Percentiles rank a stretch among this genome's conserved stretches.
phyloP scores from a whole-genome alignment of 2,113 vertebrate species.

The Rhinogobius similis region DNA sequence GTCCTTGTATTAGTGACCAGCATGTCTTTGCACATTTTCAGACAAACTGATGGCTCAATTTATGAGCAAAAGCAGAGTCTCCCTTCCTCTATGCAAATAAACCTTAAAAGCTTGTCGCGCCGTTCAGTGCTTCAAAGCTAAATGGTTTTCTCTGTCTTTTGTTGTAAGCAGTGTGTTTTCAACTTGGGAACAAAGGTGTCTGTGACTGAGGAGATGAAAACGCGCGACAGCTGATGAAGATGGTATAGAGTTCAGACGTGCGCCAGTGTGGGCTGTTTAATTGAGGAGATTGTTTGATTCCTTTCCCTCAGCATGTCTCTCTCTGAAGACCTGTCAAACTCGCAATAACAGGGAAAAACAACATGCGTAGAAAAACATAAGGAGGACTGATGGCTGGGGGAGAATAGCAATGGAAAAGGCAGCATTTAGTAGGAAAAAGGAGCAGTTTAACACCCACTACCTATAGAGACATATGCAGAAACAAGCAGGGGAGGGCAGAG shows the following conservation, averaged over 20 bases:
- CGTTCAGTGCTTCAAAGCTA: conserved; percentile 69
- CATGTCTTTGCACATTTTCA: conserved; percentile 36
- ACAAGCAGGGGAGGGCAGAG: conserved; percentile 57
- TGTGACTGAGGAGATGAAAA: conserved; percentile 58
- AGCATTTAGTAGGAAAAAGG: conserved; percentile 49
- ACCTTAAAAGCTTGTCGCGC: conserved; percentile 61
- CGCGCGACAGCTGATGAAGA: conserved; percentile 66
- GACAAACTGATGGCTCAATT: conserved; percentile 59
- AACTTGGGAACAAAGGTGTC: conserved; percentile 67
- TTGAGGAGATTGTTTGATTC: conserved; percentile 72
- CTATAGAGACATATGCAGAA: conserved; percentile 54
- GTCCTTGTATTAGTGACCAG: conserved; percentile 25
- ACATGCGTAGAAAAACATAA: conserved; percentile 15
- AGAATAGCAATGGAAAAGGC: conserved; percentile 47
- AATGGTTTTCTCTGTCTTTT: conserved; percentile 62
- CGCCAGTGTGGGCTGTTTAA: conserved; percentile 68
- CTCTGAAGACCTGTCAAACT: conserved; percentile 70
- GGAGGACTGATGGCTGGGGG: conserved; percentile 37
- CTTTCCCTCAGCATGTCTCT: conserved; percentile 44
- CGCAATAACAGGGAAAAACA: conserved; percentile 48
- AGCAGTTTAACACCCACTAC: conserved; percentile 56
- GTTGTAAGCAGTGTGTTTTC: conserved; percentile 70
- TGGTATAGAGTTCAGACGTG: conserved; percentile 57
- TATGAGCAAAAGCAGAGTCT: conserved; percentile 38
- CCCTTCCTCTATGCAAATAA: conserved; percentile 65